Evolutionary conservation across 2,797 vertebrate genomes (phyloP).

Genomic region (Luscinia luscinia): DNA sequence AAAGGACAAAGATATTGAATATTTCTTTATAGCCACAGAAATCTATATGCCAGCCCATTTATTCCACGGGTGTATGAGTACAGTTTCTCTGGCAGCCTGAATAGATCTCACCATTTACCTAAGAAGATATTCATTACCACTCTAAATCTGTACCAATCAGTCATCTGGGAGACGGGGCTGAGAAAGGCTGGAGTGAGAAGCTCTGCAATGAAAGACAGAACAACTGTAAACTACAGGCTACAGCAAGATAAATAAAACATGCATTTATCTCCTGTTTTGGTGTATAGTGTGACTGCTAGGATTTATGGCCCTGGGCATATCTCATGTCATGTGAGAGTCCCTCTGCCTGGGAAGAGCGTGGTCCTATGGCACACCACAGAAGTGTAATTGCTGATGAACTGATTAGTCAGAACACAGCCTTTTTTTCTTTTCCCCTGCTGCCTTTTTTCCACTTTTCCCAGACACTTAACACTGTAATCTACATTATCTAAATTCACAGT

Average conservation of each 20-base stretch:
- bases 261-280: neutral
- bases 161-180: neutral
- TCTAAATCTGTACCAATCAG: neutral
- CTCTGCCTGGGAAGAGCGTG: neutral
- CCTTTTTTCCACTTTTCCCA: neutral
- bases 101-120: neutral
- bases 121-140: neutral
- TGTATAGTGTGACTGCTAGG: neutral
- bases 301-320: neutral
- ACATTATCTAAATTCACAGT: neutral
- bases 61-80: neutral
- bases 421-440: neutral
- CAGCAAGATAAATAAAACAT: neutral
- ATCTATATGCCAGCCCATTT: neutral
- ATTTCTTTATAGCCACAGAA: neutral
- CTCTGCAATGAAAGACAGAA: neutral
- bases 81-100: neutral
- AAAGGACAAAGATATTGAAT: neutral
- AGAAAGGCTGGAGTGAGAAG: neutral
- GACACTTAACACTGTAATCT: neutral
- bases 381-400: neutral
- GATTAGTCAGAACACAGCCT: conserved; percentile 6
- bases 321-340: neutral
- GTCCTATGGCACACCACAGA: neutral
- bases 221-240: neutral